Evolutionary conservation across 2,113 vertebrate species (phyloP), one percentile per base, ranked within the genome.

Genomic region (Sinosuthora webbiana): DNA sequence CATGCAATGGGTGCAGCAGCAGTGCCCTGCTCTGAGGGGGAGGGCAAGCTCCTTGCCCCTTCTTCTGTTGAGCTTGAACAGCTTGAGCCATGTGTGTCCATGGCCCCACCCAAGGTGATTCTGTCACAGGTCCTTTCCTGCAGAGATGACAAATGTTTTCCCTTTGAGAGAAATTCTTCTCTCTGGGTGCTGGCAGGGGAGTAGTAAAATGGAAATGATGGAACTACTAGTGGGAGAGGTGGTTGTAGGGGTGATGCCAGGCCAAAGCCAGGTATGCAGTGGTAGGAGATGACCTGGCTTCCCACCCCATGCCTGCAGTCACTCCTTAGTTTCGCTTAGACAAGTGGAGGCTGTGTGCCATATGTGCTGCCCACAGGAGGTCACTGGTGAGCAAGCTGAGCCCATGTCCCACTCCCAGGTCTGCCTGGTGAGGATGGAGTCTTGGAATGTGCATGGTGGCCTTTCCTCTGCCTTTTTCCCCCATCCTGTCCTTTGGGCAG

Each of bases 301-400:
- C 67, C 18, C 15, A 33, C 11, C 3, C n/a, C 0, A 6, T 49
- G 57, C 10, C 11, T 86, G 45, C 19, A 23, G 33, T 79, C 35
- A 3, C 28, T 78, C 42, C 33, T 56, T 33, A 25, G 25, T 81
- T 81, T 83, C 1, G 22, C 41, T n/a, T 24, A 15, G 79, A 4
- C 2, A 1, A 16, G 13, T 6, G 16, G 67, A 93, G 45, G 18
- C 49, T 39, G 30, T 42, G 39, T 71, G 74, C 63, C 50, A 1
- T 68, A 22, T 23, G 20, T 45, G 45, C 22, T 86, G 85, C 68
- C 93, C 93, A 81, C 87, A 89, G 95, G 96, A 97, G 81, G 93
- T 97, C 95, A 91, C 90, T 90, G 83, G 74, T 93, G 94, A 92
- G 83, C 81, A 65, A 82, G 37, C 30, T 28, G 78, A 91, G 30